Evolutionary conservation across 2,113 vertebrate genomes (phyloP).

Genomic region (Sinocyclocheilus anophthalmus): DNA sequence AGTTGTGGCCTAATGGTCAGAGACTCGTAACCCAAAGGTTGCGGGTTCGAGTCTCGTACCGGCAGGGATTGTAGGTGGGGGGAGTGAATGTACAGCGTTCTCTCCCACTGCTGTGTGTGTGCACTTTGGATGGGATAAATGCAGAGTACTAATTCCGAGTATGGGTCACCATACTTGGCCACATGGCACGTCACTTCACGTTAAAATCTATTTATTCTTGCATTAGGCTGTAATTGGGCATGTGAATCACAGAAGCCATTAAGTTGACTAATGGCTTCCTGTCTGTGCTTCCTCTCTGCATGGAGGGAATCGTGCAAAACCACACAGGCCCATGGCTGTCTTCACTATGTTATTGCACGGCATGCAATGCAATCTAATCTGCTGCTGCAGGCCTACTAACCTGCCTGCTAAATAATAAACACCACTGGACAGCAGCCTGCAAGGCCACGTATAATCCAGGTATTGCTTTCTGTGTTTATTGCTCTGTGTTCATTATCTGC

Average conservation of each 20-base stretch:
- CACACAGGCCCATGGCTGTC: constrained; percentile 67
- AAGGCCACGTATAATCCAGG: constrained; percentile 75
- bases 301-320: constrained; percentile 52
- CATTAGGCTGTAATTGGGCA: constrained; percentile 60
- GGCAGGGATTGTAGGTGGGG: too few species aligned
- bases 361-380: constrained; percentile 78
- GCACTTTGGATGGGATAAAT: too few species aligned
- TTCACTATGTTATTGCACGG: constrained; percentile 73
- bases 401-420: constrained; percentile 80
- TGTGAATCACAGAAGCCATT: constrained; percentile 65
- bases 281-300: constrained; percentile 67
- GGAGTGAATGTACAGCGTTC: too few species aligned
- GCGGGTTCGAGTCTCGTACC: too few species aligned
- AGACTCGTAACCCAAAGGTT: too few species aligned
- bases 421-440: constrained; percentile 73
- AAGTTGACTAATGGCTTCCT: constrained; percentile 75
- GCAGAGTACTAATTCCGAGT: too few species aligned
- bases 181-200: too few species aligned
- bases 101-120: too few species aligned
- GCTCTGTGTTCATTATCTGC: constrained; percentile 78
- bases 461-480: constrained; percentile 81
- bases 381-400: constrained; percentile 75
- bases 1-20: too few species aligned
- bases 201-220: too few species aligned
- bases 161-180: too few species aligned